Base-by-base conservation (phyloP, 2,888 invertebrate species). In the Adelognathus sp. region DNA sequence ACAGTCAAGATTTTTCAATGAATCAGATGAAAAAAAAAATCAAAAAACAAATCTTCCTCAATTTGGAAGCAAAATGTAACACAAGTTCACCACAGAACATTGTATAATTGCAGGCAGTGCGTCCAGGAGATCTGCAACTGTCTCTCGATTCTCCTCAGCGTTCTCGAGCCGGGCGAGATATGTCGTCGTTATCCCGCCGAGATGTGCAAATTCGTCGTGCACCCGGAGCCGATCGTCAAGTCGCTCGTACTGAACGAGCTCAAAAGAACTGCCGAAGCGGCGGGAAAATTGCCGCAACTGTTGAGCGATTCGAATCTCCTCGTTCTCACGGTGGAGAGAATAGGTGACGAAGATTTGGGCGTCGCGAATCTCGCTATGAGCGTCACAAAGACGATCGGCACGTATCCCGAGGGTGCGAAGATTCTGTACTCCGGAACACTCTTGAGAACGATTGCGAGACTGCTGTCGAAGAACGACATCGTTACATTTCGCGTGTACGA, bases 401-500 rank as follows among this genome's bases (percentile, higher is more conserved):
- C 86, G 44, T 87, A 89, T 87, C 66, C 91, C 84, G 87, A 91
- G 86, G 93, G 94, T 82, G 72, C 92, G 0, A 89, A 89, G 76
- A 83, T 91, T 60, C 89, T 95, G 39, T 93, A 94, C 50, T 93
- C 93, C 52, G 92, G 93, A 1, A 92, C 93, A 83, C 90, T 94
- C 7, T 86, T 95, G 61, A 92, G 93, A 21, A 92, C 93, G 82
- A 92, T 95, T 86, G 92, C 93, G 77, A 93, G 93, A 81, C 92
- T 94, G 9, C 91, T 95, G 85, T 89, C 92, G 14, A 92, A 92
- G 78, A 93, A 92, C 85, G 95, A 94, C 82, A 93, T 93, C 63
- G 91, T 94, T 67, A 93, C 94, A 83, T 95, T 95, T 87, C 93
- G 96, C 88, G 93, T 95, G 66, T 95, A 95, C 91, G 96, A 96